Conservation (phyloP, 2,888 invertebrate genomes). For the Synanthedon andrenaeformis region DNA sequence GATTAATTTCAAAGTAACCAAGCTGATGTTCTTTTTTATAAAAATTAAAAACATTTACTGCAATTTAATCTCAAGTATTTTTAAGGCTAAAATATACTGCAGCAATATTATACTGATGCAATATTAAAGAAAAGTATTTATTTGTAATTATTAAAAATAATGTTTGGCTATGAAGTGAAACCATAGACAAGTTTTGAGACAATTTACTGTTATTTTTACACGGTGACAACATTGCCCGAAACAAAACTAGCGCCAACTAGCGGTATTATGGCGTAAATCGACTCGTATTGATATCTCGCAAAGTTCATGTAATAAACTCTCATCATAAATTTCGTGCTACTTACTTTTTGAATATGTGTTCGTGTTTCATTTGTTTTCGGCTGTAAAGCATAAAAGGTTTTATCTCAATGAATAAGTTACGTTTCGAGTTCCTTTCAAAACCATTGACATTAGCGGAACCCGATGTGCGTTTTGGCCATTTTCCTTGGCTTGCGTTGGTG, state of each 20-base stretch:
- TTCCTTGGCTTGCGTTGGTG: constrained; percentile 71
- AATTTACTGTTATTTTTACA: no score
- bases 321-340: constrained; percentile 44
- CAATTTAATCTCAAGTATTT: no score
- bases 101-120: no score
- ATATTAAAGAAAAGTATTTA: no score
- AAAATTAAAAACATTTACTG: no score
- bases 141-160: no score
- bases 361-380: constrained; percentile 39
- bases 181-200: no score
- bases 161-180: no score
- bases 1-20: no score
- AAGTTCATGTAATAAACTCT: constrained; percentile 56
- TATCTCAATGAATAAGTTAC: constrained; percentile 55
- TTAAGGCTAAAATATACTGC: no score
- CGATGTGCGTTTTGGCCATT: constrained; percentile 71
- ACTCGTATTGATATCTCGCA: constrained; percentile 64
- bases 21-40: no score
- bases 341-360: constrained; percentile 51
- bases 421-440: constrained; percentile 56
- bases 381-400: constrained; percentile 33
- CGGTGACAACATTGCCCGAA: no score
- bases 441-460: constrained; percentile 66
- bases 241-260: constrained; percentile 44
- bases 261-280: constrained; percentile 36